Base-by-base conservation (phyloP, 2,113 vertebrate species). In the Nibea coibor region DNA sequence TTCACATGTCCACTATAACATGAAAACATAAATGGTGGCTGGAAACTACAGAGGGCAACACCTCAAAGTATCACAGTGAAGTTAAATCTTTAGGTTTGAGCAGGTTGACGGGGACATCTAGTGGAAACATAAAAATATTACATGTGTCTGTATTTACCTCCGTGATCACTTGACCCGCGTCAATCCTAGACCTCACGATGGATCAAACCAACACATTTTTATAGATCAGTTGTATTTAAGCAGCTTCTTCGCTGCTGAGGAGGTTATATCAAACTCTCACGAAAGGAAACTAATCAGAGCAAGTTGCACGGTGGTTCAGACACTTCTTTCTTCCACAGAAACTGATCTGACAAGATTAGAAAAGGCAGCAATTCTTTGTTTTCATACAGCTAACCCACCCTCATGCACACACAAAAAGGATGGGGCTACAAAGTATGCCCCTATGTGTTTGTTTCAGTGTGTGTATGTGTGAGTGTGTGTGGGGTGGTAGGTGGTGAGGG, bases 401-500 rank as follows among this genome's bases (percentile, higher is more conserved):
- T 87, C 22, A 54, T 71, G 53, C 26, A 59, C 69, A 80, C 64
- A 83, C 22, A 63, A 26, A 82, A 72, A 57, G 39, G 39, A 83
- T 5, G 5, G 28, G 12, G 35, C 80, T 61, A n/a, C 58, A 78
- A 74, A 77, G 28, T 47, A 58, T 86, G 61, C 71, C 71, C 54
- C 77, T 65, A 59, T 78, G 53, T 63, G 48, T 47, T 17, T 82
- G n/a, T 83, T 31, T 80, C 15, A 67, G 50, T 72, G 65, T 62
- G 61, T 62, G 20, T 43, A 14, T 45, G 39, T 68, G 14, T 17
- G 14, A 20, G 20, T 66, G 53, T 35, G 28, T 69, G 42, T 63
- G 71, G 58, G 64, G 66, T 80, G 59, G 51, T 69, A 94, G 93
- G 88, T 75, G 75, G 68, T 80, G 83, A 75, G 80, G 88, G 81